These are phyloP conservation scores for Pygoscelis adeliae DNA, from an alignment of 2,113 vertebrate genomes.

Conservation along the genomic window DNA sequence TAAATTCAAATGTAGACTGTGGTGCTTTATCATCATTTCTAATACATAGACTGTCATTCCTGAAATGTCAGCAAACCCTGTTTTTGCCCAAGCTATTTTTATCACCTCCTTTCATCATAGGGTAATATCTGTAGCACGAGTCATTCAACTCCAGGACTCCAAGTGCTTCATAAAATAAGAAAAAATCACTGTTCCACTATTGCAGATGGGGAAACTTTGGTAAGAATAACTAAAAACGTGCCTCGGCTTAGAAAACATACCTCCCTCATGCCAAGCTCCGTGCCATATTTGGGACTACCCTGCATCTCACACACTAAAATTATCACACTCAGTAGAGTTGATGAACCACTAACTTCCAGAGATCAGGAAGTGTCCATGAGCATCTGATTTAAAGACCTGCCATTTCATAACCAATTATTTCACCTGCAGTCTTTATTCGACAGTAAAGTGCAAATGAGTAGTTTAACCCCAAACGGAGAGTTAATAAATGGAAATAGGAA, in stretches of 20 bases:
- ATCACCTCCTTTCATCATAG: neutral
- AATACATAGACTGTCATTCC: neutral
- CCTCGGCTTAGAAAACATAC: neutral
- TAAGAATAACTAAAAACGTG: neutral
- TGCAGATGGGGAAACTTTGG: neutral
- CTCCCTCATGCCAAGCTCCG: neutral
- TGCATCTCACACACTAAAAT: neutral
- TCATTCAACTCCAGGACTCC: neutral
- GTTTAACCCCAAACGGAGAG: neutral
- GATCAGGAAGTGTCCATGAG: neutral
- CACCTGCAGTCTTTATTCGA: neutral
- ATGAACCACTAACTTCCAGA: neutral
- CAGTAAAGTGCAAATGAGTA: neutral
- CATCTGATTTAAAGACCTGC: neutral
- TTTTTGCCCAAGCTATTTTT: neutral
- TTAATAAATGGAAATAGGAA: neutral
- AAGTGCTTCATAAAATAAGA: neutral
- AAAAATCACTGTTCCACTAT: neutral
- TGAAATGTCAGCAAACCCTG: neutral
- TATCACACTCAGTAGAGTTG: fast-evolving
- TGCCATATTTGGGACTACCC: neutral
- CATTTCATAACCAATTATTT: neutral
- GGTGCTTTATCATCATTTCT: neutral
- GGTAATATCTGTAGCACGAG: neutral
- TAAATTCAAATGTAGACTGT: neutral